These are phyloP conservation scores for Drosophila melanica DNA, from an alignment of 1,140 invertebrate genomes.

Conservation along the genomic window DNA sequence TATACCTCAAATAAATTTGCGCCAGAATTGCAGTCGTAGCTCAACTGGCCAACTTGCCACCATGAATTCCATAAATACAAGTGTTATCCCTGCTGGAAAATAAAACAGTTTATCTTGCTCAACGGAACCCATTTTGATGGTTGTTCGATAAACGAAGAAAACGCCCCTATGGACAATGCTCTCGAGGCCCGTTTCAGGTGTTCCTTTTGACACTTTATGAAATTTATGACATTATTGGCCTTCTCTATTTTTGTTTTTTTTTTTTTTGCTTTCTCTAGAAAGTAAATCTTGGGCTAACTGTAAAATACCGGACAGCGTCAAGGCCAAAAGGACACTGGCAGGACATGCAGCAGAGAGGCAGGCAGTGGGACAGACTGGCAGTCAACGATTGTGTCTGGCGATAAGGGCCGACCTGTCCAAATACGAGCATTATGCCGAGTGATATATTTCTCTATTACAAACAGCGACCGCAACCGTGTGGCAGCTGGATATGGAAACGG, in stretches of 20 bases:
- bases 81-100: no score
- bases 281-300: constrained; percentile 65
- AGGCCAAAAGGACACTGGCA: constrained; percentile 46
- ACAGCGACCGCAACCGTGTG: constrained; percentile 25
- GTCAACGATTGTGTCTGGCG: constrained; percentile 34
- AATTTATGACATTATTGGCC: constrained; percentile 80
- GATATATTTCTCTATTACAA: constrained; percentile 81
- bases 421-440: constrained; percentile 44
- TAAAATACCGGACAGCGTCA: constrained; percentile 50
- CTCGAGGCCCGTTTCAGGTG: constrained; percentile 54
- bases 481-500: constrained; percentile 9
- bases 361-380: constrained; percentile 23
- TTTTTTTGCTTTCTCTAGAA: constrained; percentile 56
- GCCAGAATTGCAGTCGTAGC: not conserved
- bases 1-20: not conserved
- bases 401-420: constrained; percentile 56
- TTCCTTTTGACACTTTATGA: constrained; percentile 80
- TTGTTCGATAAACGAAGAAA: constrained; percentile 35
- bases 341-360: constrained; percentile 10
- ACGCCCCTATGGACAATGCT: constrained; percentile 57
- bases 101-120: constrained; percentile 32
- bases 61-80: not conserved
- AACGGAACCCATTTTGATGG: constrained; percentile 34
- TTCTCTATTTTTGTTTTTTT: constrained; percentile 22
- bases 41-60: not conserved